Percentiles rank a stretch among this genome's conserved stretches.
phyloP scores from a whole-genome alignment of 2,113 vertebrate species.

The Python bivittatus region DNA sequence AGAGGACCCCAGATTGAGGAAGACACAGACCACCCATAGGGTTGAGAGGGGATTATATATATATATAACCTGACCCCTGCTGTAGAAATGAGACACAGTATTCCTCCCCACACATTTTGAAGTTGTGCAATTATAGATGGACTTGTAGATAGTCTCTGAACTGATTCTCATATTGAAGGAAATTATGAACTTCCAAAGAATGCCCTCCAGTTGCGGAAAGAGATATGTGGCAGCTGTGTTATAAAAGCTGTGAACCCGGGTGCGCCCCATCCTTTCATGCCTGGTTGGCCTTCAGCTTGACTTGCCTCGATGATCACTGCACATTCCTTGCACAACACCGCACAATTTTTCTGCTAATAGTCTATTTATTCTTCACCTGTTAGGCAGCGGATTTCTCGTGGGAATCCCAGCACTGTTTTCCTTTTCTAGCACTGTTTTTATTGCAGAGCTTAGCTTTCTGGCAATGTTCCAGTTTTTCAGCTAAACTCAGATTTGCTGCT shows the following conservation, averaged over 20 bases:
- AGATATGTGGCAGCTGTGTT: background rate
- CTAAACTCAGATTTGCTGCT: background rate
- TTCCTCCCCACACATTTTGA: too few relatives aligned
- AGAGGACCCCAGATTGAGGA: too few relatives aligned
- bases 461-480: background rate
- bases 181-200: background rate
- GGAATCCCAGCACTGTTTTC: accelerated
- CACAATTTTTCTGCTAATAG: conserved; percentile 18
- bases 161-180: background rate
- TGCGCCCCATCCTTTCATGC: background rate
- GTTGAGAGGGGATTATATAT: too few relatives aligned
- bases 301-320: background rate
- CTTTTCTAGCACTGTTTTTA: conserved; percentile 10
- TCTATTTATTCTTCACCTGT: background rate
- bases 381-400: background rate
- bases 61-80: too few relatives aligned
- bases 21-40: too few relatives aligned
- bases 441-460: background rate
- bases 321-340: background rate
- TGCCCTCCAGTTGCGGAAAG: background rate
- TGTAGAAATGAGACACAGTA: too few relatives aligned
- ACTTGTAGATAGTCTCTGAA: background rate
- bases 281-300: background rate
- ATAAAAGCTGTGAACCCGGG: background rate
- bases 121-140: too few relatives aligned